Base-by-base conservation (phyloP, 2,888 invertebrate genomes). In the Pseudococcus viburni region DNA sequence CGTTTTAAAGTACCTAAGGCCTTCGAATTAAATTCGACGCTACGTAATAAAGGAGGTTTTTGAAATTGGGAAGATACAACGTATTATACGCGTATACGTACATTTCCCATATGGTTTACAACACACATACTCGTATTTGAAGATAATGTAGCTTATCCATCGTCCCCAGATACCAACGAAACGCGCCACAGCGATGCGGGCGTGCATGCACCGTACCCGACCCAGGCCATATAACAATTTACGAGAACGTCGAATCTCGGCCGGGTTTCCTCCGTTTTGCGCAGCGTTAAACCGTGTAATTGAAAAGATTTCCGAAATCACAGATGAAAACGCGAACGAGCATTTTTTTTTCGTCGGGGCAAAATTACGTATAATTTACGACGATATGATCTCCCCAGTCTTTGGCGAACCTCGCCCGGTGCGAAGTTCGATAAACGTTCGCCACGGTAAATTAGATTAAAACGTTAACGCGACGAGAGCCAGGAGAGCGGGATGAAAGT, bases 61-160 rank as follows among this genome's bases (percentile, higher is more conserved):
- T 5, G 17, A 59, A 59, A 59, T 19, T n/a, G 59, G n/a, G n/a
- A 59, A 59, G 17, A 59, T n/a, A 59, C 59, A 51, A 59, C 59
- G 11, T 51, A 51, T 12, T 12, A 59, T 59, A 59, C 59, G 59
- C 17, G 51, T 51, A 17, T 59, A 59, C n/a, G 15, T 59, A 19
- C 59, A 59, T 59, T 59, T 59, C 59, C 59, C 59, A 59, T 59
- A 59, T 19, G 59, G 59, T 59, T 59, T 59, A 51, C n/a, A 59
- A 17, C 59, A 59, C 17, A n/a, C 59, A 19, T 59, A 59, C 59
- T n/a, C 59, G 15, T 19, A 19, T 59, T 59, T 59, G 59, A 59
- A 59, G 59, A 59, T 59, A 59, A 59, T 59, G 59, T 59, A 59
- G 59, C 59, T 59, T 59, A 59, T 59, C n/a, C 59, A 59, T 19